Base-by-base conservation (phyloP, 2,888 invertebrate species). In the Yponomeuta plumbellus region DNA sequence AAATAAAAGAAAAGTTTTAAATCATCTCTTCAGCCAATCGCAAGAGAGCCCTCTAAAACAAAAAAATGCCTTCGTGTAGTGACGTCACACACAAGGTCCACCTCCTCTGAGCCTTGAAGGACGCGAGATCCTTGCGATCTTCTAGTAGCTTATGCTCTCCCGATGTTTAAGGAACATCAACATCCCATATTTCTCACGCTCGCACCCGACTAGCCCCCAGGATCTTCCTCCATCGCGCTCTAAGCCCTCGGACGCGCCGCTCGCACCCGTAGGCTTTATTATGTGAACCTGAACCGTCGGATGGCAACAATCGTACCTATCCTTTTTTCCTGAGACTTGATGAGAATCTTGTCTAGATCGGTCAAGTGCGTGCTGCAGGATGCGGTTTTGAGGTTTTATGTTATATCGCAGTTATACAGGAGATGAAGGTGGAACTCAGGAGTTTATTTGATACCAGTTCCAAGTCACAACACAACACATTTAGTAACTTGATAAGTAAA, bases 161-260 rank as follows among this genome's bases (percentile, higher is more conserved):
- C 86, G 72, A 80, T 88, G 70, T 71, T 73, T 70, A 76, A 81
- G 85, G 85, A 85, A 83, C 80, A 83, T 77, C 79, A 78, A 79
- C 84, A 81, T 83, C 87, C 87, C 86, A 81, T 87, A 85, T 85
- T 90, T 90, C 89, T 88, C 89, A 90, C 90, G 90, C 78, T 88
- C 82, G 82, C 81, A 80, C 84, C 82, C 81, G 77, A 74, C 78
- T 76, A 75, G 80, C 81, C 82, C 80, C 79, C 78, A 74, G 80
- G 80, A 79, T 75, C 76, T 72, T 71, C 70, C 67, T 72, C 77
- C 73, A 71, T 86, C 85, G 73, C 79, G 79, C 73, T 86, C 78
- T 78, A 75, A 74, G 80, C 77, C 81, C 81, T 83, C 73, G 81
- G 83, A 76, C 64, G 76, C 63, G 64, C 83, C 71, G 66, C 75